Evolutionary conservation across 2,797 vertebrate genomes (phyloP), one percentile per base, ranked within the genome.

Genomic region (Epinephelus coioides): DNA sequence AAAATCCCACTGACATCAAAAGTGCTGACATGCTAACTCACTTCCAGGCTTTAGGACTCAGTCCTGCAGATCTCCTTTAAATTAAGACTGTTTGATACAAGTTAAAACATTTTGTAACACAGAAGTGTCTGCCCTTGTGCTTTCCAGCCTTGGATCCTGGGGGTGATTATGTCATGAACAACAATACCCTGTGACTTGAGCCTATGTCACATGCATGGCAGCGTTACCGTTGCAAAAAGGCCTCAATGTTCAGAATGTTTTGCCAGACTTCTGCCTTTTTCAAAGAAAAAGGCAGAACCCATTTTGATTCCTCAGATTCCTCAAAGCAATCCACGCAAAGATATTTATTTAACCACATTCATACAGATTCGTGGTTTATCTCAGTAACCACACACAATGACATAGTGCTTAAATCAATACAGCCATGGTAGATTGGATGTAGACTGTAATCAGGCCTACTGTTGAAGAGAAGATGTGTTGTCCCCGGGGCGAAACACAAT

Each of bases 401-500:
- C 50, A 53, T 47, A 49, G 75, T 50, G 51, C 27, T 59, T 40
- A 21, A 83, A 85, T 81, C 34, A 54, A 51, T 59, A 3, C 43
- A 46, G 62, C 11, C 23, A 8, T 57, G 47, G 57, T 46, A 5
- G 70, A 78, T 68, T 55, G 14, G 40, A 44, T 38, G 11, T 25
- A 27, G 50, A 44, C 14, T 78, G 69, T 54, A 74, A 85, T 88
- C 23, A 40, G 67, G 62, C 18, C 13, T 9, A 30, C 46, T 71
- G 70, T 43, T 63, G 44, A 54, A 56, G 74, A 75, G 46, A 34
- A 51, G 65, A 51, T 68, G 63, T 66, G 74, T 53, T 85, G 71
- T 85, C 85, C 90, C 72, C 9, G 0, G 63, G 89, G 87, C 62
- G 61, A 79, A 85, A 73, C 84, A 76, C 73, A 70, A 50, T 68